phyloP scores from a whole-genome alignment of 2,888 invertebrate genomes.

The Pyrrhosoma nymphula region DNA sequence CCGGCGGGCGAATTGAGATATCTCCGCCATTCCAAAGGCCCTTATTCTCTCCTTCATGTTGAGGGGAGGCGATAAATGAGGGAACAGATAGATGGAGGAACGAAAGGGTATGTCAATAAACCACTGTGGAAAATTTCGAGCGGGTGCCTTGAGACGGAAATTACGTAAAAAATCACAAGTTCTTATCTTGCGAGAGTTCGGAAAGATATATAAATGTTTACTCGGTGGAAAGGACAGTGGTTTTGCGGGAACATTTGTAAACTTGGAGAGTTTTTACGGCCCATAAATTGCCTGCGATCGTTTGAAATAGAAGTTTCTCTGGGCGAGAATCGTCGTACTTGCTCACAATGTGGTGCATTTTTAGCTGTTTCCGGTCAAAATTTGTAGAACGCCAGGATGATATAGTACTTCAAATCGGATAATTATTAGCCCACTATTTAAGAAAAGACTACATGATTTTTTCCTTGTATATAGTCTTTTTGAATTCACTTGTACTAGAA shows the following conservation, averaged over 20 bases:
- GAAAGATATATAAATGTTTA: slow-evolving; percentile 22
- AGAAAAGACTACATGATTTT: too few relatives aligned
- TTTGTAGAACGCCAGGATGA: too few relatives aligned
- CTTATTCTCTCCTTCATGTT: too few relatives aligned
- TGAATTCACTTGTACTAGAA: too few relatives aligned
- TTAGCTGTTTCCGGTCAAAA: too few relatives aligned
- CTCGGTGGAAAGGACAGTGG: background rate
- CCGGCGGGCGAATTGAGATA: background rate
- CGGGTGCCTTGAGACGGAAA: background rate
- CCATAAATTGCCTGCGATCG: background rate
- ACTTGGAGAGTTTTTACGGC: background rate
- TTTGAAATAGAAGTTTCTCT: background rate
- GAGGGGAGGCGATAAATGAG: background rate
- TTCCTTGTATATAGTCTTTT: too few relatives aligned
- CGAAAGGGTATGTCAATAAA: background rate
- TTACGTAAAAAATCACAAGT: background rate
- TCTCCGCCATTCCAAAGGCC: background rate
- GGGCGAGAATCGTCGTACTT: background rate
- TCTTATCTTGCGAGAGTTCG: background rate
- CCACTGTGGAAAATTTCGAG: slow-evolving; percentile 6
- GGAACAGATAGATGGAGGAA: background rate
- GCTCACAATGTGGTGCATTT: background rate
- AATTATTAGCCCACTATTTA: too few relatives aligned
- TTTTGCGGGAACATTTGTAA: background rate
- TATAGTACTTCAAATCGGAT: too few relatives aligned